phyloP scores from a whole-genome alignment of 2,888 invertebrate species.

The Argyresthia goedartella region DNA sequence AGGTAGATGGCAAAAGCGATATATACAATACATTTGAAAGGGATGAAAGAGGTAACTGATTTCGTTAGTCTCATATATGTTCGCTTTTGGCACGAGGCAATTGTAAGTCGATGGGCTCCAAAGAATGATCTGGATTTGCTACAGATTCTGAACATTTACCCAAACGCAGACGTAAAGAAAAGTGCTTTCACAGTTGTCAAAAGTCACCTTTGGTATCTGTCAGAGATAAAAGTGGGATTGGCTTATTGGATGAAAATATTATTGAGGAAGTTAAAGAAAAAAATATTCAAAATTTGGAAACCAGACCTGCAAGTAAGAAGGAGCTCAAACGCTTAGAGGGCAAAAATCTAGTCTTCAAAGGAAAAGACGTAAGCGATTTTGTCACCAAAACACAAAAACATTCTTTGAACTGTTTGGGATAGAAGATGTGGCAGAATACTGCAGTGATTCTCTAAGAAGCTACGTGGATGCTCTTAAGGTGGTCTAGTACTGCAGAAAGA shows the following conservation, averaged over 20 bases:
- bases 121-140: no score
- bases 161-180: not conserved
- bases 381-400: not conserved
- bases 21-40: not conserved
- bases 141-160: not conserved
- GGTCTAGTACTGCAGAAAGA: not conserved
- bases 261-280: not conserved
- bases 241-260: not conserved
- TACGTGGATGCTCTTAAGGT: not conserved
- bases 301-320: no score
- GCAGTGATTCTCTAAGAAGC: not conserved
- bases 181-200: not conserved
- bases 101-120: not conserved
- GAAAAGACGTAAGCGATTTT: not conserved
- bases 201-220: slow-evolving; percentile 1
- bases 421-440: not conserved
- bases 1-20: not conserved
- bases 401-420: not conserved
- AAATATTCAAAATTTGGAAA: not conserved
- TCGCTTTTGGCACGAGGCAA: not conserved
- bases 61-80: not conserved
- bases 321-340: not conserved
- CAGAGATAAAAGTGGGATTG: not conserved
- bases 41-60: not conserved
- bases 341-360: not conserved